Conservation (phyloP, 2,113 vertebrate species). For the Archilochus colubris region DNA sequence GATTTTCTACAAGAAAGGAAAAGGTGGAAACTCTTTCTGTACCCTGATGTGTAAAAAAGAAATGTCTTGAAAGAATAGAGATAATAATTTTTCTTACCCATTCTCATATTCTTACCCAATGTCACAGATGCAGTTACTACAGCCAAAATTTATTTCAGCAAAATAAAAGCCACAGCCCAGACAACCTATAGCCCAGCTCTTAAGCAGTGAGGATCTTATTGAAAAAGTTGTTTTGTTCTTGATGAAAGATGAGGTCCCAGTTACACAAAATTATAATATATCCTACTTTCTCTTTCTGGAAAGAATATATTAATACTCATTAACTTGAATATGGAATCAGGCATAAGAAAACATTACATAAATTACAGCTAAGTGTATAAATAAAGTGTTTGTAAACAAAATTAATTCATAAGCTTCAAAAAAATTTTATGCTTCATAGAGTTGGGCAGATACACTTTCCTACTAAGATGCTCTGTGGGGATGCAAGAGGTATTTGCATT, state of each 20-base stretch:
- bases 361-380: constrained; percentile 5
- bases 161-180: constrained; percentile 5
- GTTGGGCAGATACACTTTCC: background rate
- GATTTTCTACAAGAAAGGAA: constrained; percentile 29
- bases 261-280: background rate
- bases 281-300: background rate
- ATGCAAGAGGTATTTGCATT: constrained; percentile 12
- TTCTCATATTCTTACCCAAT: background rate
- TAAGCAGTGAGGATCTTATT: background rate
- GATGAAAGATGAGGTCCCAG: background rate
- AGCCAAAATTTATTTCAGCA: background rate
- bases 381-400: background rate
- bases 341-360: constrained; percentile 3
- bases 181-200: background rate
- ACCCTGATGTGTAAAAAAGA: constrained; percentile 38
- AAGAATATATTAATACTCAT: constrained; percentile 4
- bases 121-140: constrained; percentile 4
- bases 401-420: background rate
- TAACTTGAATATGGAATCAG: constrained; percentile 21
- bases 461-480: background rate
- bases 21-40: background rate
- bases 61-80: constrained; percentile 43
- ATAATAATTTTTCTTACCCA: constrained; percentile 43
- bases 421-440: constrained; percentile 6
- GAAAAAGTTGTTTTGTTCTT: constrained; percentile 11